Conservation (phyloP, 2,797 vertebrate genomes). For the Adrianichthys oophorus region DNA sequence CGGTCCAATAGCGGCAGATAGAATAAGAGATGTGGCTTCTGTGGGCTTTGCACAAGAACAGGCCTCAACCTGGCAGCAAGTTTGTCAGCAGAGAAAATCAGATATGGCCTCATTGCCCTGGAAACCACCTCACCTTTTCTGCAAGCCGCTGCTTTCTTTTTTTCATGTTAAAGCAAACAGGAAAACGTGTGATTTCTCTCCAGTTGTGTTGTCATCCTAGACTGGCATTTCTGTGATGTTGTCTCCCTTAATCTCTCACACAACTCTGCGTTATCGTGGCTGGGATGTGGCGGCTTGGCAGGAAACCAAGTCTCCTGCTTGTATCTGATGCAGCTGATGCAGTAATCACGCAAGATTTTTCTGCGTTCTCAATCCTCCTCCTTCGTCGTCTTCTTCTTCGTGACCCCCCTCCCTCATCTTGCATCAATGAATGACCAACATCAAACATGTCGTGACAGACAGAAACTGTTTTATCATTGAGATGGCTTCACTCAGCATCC, state of each 20-base stretch:
- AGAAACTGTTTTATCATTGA: slow-evolving; percentile 57
- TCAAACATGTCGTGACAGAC: slow-evolving; percentile 52
- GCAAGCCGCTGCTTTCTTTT: background rate
- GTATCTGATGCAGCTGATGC: slow-evolving; percentile 55
- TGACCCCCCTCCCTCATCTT: slow-evolving; percentile 1
- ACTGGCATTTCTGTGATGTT: slow-evolving; percentile 44
- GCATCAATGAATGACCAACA: slow-evolving; percentile 48
- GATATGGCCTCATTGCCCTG: slow-evolving; percentile 62
- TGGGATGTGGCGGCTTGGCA: slow-evolving; percentile 51
- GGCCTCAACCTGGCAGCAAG: slow-evolving; percentile 70
- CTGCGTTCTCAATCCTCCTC: slow-evolving; percentile 17
- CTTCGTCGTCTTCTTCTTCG: background rate
- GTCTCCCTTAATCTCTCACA: slow-evolving; percentile 51
- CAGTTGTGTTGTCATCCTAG: slow-evolving; percentile 17
- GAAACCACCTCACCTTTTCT: slow-evolving; percentile 54
- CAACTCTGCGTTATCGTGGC: slow-evolving; percentile 50
- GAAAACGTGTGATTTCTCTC: slow-evolving; percentile 4
- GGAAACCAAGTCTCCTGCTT: slow-evolving; percentile 53
- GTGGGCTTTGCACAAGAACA: slow-evolving; percentile 60
- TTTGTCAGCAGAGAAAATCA: slow-evolving; percentile 68
- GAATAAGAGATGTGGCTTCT: slow-evolving; percentile 63
- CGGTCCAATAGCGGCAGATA: slow-evolving; percentile 63
- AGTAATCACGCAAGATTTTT: slow-evolving; percentile 52
- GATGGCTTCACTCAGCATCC: slow-evolving; percentile 69
- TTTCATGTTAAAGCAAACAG: slow-evolving; percentile 20